Base-by-base conservation (phyloP, 2,888 invertebrate species). In the Imbricaverruca yamaguchii region DNA sequence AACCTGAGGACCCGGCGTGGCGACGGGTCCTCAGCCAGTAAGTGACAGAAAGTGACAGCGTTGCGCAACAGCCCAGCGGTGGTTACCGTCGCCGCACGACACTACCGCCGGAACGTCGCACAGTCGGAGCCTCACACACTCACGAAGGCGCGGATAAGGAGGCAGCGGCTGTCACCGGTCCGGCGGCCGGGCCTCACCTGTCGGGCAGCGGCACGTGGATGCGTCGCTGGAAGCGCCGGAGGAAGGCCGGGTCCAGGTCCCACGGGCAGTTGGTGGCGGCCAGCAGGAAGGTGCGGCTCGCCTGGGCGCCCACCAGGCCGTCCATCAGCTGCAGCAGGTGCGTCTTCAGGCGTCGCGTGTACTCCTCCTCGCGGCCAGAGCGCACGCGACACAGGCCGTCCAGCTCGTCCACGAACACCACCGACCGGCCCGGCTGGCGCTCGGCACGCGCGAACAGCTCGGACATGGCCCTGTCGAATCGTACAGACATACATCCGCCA, bases 191-290 rank as follows among this genome's bases (percentile, higher is more conserved):
- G 39, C 39, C 39, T 80, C 84, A 88, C 89, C 85, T 87, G 84
- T 88, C 87, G 8, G 91, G 91, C 55, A 91, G 85, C 1, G 90
- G 89, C 63, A 91, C 87, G 85, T 89, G 90, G 57, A 91, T 87
- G 21, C 89, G 87, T 84, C 89, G 89, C 85, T 91, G 90, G 84
- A 91, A 90, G 77, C 91, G 86, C 81, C 91, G 85, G 81, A 90
- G 84, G 84, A 91, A 90, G 1, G 91, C 91, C 0, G 89, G 85
- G 84, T 91, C 91, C 56, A 91, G 86, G 83, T 91, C 91, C 91
- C 91, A 91, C 0, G 91, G 91, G 84, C 90, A 90, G 85, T 91
- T 91, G 6, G 91, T 91, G 23, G 90, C 90, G 84, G 90, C 89
- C 55, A 91, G 86, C 23, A 91, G 85, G 83, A 90, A 87, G 59